Percentiles rank a stretch among this genome's conserved stretches.
phyloP scores from a whole-genome alignment of 2,113 vertebrate species.

The Brienomyrus brachyistius region DNA sequence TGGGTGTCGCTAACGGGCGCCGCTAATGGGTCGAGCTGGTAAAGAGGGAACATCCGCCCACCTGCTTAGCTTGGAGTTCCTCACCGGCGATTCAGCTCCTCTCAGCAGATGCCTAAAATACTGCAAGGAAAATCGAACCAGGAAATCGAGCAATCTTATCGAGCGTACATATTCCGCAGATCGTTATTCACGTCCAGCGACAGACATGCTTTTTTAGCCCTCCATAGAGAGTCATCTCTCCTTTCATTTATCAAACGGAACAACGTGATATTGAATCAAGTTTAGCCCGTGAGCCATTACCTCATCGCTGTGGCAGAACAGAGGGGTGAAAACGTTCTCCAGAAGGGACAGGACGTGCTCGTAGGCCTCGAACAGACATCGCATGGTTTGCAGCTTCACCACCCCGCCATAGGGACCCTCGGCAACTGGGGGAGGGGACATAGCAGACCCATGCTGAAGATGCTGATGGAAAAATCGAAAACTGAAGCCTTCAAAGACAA shows the following conservation, averaged over 20 bases:
- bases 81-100: conserved; percentile 88
- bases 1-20: not conserved
- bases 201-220: not conserved
- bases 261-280: not conserved
- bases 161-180: not conserved
- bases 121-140: conserved; percentile 48
- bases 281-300: conserved; percentile 49
- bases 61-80: conserved; percentile 90
- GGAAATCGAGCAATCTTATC: not conserved
- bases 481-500: not conserved
- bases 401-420: conserved; percentile 80
- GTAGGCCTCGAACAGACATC: conserved; percentile 93
- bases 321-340: conserved; percentile 93
- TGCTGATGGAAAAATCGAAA: not conserved
- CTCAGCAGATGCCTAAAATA: conserved; percentile 90
- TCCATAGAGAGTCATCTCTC: not conserved
- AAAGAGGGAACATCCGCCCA: conserved; percentile 37
- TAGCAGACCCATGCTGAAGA: not conserved
- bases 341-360: conserved; percentile 90
- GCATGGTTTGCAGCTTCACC: conserved; percentile 93
- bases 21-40: not conserved
- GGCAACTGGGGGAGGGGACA: conserved; percentile 64
- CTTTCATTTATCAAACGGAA: not conserved
- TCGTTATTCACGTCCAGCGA: not conserved
- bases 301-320: conserved; percentile 98